Percentiles rank a stretch among this genome's conserved stretches.
Evolutionary conservation across 2,888 invertebrate species (phyloP).

Genomic region (Lepidonotus clava): DNA sequence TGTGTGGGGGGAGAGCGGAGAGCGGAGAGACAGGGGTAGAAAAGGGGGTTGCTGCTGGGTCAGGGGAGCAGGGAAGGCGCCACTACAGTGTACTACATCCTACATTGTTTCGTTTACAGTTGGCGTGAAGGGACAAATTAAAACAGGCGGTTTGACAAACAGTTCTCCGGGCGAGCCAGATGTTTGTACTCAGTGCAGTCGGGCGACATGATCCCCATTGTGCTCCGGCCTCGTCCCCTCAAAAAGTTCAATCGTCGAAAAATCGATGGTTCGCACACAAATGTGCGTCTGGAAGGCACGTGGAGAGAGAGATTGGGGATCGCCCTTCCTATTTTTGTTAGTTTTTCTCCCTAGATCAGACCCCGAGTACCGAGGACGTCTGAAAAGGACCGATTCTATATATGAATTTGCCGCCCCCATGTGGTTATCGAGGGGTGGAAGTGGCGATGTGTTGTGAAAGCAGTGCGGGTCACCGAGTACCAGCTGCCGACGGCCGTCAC

Average conservation of each 20-base stretch:
- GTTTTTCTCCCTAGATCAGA: no score
- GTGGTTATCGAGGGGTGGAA: background rate
- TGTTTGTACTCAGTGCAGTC: background rate
- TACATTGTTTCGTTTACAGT: background rate
- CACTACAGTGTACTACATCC: no score
- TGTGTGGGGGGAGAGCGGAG: background rate
- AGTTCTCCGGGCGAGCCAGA: background rate
- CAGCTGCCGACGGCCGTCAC: background rate
- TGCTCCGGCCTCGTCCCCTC: no score
- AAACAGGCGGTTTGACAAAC: background rate
- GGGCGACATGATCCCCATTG: background rate
- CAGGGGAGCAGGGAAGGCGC: background rate
- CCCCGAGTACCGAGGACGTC: no score
- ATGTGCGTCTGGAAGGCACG: no score
- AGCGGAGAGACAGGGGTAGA: background rate
- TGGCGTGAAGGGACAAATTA: slow-evolving; percentile 3
- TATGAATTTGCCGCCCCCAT: slow-evolving; percentile 1
- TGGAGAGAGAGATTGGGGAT: no score
- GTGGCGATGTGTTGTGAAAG: background rate
- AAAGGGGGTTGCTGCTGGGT: background rate
- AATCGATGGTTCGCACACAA: no score
- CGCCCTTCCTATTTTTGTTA: no score
- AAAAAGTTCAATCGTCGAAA: no score
- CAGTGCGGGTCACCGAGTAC: background rate
- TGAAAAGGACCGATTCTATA: background rate